Evolutionary conservation across 2,113 vertebrate genomes (phyloP).

Genomic region (Trichechus manatus): DNA sequence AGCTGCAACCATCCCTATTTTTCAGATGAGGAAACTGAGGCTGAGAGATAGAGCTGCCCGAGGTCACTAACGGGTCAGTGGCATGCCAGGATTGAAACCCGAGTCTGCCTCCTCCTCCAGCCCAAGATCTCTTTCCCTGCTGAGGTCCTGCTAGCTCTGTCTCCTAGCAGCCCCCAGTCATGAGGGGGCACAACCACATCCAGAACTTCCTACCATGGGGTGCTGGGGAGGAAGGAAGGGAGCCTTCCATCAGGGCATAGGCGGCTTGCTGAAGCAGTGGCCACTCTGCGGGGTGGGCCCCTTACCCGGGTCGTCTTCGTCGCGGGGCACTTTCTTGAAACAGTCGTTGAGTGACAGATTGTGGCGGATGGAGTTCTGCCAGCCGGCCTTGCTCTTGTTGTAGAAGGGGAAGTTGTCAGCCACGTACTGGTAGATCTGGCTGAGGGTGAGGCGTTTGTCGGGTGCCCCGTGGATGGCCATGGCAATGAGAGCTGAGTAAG

Average conservation of each 20-base stretch:
- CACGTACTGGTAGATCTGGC: slow-evolving; percentile 99
- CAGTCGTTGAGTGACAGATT: slow-evolving; percentile 97
- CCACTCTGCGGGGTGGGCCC: not conserved
- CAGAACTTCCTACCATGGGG: not conserved
- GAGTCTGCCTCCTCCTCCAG: not conserved
- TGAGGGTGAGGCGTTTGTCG: slow-evolving; percentile 95
- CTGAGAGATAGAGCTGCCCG: not conserved
- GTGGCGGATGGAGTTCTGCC: slow-evolving; percentile 97
- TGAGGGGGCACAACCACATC: fast-evolving
- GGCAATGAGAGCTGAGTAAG: slow-evolving; percentile 98
- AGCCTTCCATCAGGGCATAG: fast-evolving
- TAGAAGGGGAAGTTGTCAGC: slow-evolving; percentile 99
- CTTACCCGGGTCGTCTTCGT: slow-evolving; percentile 98
- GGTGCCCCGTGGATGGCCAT: slow-evolving; percentile 99
- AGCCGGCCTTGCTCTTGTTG: slow-evolving; percentile 99
- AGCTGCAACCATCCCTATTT: not conserved
- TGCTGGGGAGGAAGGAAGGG: fast-evolving
- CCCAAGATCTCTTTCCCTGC: not conserved
- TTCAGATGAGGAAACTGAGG: not conserved
- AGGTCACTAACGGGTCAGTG: not conserved
- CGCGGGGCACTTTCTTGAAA: slow-evolving; percentile 98
- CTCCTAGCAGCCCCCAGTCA: not conserved
- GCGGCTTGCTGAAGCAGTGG: fast-evolving
- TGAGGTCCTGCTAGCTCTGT: not conserved
- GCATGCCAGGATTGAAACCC: not conserved